These are phyloP conservation scores for Sebastes itinus DNA, from an alignment of 2,797 vertebrate genomes.

Conservation along the genomic window DNA sequence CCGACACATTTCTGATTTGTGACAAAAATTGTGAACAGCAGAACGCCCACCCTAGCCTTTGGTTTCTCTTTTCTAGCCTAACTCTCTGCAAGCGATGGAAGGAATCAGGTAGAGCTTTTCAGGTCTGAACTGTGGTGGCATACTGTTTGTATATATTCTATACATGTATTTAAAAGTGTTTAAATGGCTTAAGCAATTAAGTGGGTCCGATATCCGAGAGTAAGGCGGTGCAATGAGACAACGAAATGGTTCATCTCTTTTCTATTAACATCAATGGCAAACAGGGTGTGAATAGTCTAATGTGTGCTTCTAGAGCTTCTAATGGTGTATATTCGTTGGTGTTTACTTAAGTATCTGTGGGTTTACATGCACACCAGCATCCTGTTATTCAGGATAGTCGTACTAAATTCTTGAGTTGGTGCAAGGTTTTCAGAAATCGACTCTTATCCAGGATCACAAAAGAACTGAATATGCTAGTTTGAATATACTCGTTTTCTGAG, in stretches of 20 bases:
- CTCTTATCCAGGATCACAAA: neutral
- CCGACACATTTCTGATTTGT: constrained; percentile 19
- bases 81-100: constrained; percentile 16
- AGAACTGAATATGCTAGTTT: neutral
- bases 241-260: constrained; percentile 52
- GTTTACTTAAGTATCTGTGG: constrained; percentile 49
- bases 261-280: constrained; percentile 55
- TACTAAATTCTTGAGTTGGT: neutral
- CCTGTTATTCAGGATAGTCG: neutral
- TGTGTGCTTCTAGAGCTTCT: constrained; percentile 47
- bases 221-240: constrained; percentile 14
- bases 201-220: constrained; percentile 26
- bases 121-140: constrained; percentile 59
- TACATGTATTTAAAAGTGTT: constrained; percentile 80
- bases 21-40: constrained; percentile 32
- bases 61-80: constrained; percentile 39
- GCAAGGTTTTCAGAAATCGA: constrained; percentile 6
- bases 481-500: neutral
- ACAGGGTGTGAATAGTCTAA: constrained; percentile 76
- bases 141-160: constrained; percentile 80
- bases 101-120: constrained; percentile 31
- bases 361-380: constrained; percentile 60
- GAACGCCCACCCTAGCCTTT: constrained; percentile 3
- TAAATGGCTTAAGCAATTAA: constrained; percentile 54
- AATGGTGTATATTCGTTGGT: constrained; percentile 47